Base-by-base conservation (phyloP, 2,797 vertebrate species). In the Limnodromus scolopaceus region DNA sequence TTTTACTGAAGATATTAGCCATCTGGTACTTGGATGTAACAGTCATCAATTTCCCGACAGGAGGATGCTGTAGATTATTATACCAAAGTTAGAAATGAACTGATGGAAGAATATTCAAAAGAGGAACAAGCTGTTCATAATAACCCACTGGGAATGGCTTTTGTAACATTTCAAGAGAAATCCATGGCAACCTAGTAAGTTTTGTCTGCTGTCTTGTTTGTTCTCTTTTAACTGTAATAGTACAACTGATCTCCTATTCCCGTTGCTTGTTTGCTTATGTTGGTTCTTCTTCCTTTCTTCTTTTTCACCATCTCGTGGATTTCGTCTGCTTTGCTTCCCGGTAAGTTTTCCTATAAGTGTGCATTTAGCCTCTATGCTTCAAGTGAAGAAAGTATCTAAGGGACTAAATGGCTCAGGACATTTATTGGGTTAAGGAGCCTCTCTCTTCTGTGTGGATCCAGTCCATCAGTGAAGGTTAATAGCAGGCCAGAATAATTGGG, bases 61-160 rank as follows among this genome's bases (percentile, higher is more conserved):
- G 98, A 99, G 65, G 99, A 99, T 70, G 99, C 99, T 68, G 98
- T 99, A 57, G 97, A 98, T 64, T 99, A 99, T 97, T 99, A 99
- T 92, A 97, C 96, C 4, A 94, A 77, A 60, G 97, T 98, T 95
- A 98, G 98, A 85, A 98, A 98, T 65, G 87, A 96, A 49, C 97
- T 99, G 91, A 84, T 98, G 84, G 97, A 98, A 75, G 98, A 98
- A 69, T 98, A 98, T 84, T 84, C 94, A 10, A 96, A 94, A 81
- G 98, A 99, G 84, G 97, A 98, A 34, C 85, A 97, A 65, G 70
- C 55, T 36, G 98, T 98, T n/a, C 97, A 96, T 83, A 81, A 97
- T 76, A 97, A 95, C 70, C 98, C 99, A 3, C 97, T 99, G 89
- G 99, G 99, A 92, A 98, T 99, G 91, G 99, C 99, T 80, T 99